These are phyloP conservation scores for Hyalella azteca DNA, from an alignment of 2,888 invertebrate species.

Conservation along the genomic window DNA sequence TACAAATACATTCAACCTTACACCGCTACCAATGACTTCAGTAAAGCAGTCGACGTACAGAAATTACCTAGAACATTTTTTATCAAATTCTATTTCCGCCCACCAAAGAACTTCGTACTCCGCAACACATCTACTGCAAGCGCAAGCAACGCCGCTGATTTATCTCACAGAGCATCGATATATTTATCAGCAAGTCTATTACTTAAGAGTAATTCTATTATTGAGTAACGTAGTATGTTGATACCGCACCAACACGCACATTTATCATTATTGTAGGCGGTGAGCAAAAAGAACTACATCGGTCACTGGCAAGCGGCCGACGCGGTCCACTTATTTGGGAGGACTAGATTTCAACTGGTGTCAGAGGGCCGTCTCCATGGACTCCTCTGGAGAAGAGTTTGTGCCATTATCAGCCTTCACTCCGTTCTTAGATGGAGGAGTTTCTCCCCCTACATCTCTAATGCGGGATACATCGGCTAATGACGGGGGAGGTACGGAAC, in stretches of 20 bases:
- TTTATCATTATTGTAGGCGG: constrained; percentile 31
- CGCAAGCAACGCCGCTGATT: too few relatives aligned
- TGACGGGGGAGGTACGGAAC: constrained; percentile 43
- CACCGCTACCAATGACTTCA: too few relatives aligned
- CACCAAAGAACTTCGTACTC: too few relatives aligned
- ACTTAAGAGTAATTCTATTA: constrained; percentile 22
- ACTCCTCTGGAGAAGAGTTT: constrained; percentile 49
- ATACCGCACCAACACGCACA: constrained; percentile 20
- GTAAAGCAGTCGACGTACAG: neutral
- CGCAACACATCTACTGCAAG: constrained; percentile 19
- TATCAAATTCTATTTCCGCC: too few relatives aligned
- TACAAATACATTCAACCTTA: too few relatives aligned
- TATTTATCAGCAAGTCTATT: too few relatives aligned
- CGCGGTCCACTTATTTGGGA: neutral
- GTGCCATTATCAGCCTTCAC: neutral
- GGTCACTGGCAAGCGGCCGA: neutral
- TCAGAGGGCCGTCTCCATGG: constrained; percentile 58
- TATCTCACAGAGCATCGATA: neutral
- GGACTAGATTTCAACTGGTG: constrained; percentile 56
- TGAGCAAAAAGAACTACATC: constrained; percentile 29
- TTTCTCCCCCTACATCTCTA: neutral
- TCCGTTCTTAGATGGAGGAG: neutral
- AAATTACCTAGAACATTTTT: neutral
- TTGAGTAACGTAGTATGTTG: constrained; percentile 10
- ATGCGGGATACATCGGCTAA: constrained; percentile 53